Evolutionary conservation across 2,888 invertebrate species (phyloP).

Genomic region (Ormia ochracea): DNA sequence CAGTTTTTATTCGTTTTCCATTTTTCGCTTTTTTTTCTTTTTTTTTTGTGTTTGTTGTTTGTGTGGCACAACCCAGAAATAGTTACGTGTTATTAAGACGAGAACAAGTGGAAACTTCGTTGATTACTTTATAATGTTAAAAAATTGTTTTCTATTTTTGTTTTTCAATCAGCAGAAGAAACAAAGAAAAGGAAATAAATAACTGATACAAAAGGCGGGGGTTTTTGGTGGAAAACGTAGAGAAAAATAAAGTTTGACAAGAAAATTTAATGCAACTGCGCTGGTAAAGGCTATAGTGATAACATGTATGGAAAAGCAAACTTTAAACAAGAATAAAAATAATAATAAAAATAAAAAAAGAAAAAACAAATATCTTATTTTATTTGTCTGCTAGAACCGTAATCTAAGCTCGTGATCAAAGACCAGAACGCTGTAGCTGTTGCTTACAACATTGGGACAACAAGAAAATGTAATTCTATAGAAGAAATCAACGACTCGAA

Average conservation of each 20-base stretch:
- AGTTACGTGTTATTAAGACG: slow-evolving; percentile 45
- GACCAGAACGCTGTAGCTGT: slow-evolving; percentile 52
- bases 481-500: slow-evolving; percentile 3
- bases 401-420: slow-evolving; percentile 59
- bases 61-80: slow-evolving; percentile 33
- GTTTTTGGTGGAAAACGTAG: slow-evolving; percentile 35
- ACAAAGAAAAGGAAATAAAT: not conserved
- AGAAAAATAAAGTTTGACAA: slow-evolving; percentile 7
- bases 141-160: slow-evolving; percentile 37
- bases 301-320: slow-evolving; percentile 37
- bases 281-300: slow-evolving; percentile 34
- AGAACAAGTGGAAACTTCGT: slow-evolving; percentile 51
- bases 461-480: not conserved
- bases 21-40: not conserved
- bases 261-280: slow-evolving; percentile 40
- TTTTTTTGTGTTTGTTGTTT: slow-evolving; percentile 1
- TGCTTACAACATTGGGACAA: slow-evolving; percentile 33
- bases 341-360: too few species aligned
- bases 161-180: not conserved
- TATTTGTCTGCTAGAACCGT: slow-evolving; percentile 40
- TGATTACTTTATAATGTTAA: slow-evolving; percentile 58
- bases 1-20: too few species aligned
- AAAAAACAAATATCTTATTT: too few species aligned
- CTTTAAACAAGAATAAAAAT: slow-evolving; percentile 45
- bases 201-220: slow-evolving; percentile 16